These are phyloP conservation scores for Lagorchestes hirsutus DNA, from an alignment of 2,797 vertebrate species.

Conservation along the genomic window DNA sequence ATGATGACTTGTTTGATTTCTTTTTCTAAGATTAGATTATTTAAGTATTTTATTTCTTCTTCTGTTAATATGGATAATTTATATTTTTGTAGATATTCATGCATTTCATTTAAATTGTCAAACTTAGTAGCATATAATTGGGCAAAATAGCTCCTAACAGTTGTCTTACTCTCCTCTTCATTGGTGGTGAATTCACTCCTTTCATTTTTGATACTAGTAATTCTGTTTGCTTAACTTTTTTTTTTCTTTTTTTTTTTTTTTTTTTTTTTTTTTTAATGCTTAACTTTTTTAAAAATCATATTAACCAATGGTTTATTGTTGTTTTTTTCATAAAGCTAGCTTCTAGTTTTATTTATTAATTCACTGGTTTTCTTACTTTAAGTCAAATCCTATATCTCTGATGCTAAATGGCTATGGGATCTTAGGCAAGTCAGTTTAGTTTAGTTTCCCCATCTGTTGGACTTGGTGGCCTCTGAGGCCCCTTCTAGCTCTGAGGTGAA, in stretches of 20 bases:
- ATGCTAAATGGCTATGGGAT: neutral
- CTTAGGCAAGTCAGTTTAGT: neutral
- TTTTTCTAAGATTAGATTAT: neutral
- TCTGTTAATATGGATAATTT: neutral
- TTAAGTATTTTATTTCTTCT: neutral
- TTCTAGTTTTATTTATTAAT: neutral
- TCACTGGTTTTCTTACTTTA: neutral
- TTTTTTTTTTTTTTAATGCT: too few relatives aligned
- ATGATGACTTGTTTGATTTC: neutral
- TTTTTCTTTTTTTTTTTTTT: too few relatives aligned
- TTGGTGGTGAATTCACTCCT: neutral
- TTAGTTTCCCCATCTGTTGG: neutral
- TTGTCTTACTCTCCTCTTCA: neutral
- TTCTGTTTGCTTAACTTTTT: too few relatives aligned
- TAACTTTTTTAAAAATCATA: neutral
- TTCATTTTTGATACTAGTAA: neutral
- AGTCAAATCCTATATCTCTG: neutral
- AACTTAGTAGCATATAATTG: neutral
- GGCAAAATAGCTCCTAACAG: neutral
- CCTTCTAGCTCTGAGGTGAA: neutral
- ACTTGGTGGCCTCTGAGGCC: neutral
- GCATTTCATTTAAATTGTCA: neutral
- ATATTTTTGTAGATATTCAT: neutral
- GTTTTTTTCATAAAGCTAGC: neutral
- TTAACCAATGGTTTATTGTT: neutral